A percentile compares a stretch with the other conserved stretches of the same genome.
Evolutionary conservation across 2,888 invertebrate species (phyloP).

Genomic region (Harpagoxenus sublaevis): DNA sequence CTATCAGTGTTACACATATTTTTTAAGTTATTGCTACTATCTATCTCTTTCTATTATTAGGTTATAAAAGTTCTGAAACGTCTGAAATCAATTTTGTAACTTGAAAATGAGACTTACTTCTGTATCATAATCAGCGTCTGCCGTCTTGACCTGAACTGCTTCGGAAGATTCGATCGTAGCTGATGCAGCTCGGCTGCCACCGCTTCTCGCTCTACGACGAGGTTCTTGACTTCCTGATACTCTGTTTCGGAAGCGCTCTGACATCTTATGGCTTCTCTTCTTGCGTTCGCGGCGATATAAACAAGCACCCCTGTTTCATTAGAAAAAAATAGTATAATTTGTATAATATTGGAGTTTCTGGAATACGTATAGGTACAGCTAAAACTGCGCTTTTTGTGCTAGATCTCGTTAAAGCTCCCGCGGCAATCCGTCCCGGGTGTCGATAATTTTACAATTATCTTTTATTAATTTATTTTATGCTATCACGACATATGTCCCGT

Average conservation of each 20-base stretch:
- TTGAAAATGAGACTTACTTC: conserved; percentile 75
- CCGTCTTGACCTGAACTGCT: conserved; percentile 89
- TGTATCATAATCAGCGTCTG: conserved; percentile 85
- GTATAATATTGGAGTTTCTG: not conserved
- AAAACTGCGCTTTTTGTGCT: conserved; percentile 94
- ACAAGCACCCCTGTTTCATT: conserved; percentile 89
- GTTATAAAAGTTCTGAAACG: not conserved
- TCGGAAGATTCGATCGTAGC: conserved; percentile 89
- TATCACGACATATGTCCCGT: not conserved
- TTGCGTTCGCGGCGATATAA: conserved; percentile 92
- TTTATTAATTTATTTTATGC: conserved; percentile 2
- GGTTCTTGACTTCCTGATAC: conserved; percentile 81
- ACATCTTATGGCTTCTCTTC: conserved; percentile 88
- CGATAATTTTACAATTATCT: not conserved
- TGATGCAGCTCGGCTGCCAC: conserved; percentile 84
- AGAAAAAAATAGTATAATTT: not conserved
- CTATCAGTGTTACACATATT: not conserved
- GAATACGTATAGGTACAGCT: conserved; percentile 91
- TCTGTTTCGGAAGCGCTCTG: conserved; percentile 84
- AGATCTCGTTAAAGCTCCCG: conserved; percentile 92
- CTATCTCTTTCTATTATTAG: not conserved
- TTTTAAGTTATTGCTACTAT: not conserved
- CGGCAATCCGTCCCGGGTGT: no score
- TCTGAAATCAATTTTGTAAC: not conserved
- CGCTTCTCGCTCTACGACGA: conserved; percentile 82